These are phyloP conservation scores for Acrossocheilus fasciatus DNA, from an alignment of 2,797 vertebrate genomes.

Conservation along the genomic window DNA sequence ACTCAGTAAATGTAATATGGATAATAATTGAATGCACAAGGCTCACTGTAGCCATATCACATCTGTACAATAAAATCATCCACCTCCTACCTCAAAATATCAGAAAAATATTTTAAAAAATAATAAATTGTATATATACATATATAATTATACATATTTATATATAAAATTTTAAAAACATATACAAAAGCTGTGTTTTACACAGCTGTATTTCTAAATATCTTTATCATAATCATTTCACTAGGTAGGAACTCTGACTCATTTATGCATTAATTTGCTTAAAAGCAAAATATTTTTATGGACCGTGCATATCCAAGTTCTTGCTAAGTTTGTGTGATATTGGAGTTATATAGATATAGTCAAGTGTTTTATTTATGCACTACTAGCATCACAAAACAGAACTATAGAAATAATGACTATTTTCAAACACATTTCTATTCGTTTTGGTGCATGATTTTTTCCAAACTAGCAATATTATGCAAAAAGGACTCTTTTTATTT, in stretches of 20 bases:
- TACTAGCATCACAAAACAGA: neutral
- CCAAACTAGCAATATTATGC: neutral
- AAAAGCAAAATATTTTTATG: too few species aligned
- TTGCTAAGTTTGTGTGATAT: neutral
- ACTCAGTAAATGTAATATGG: neutral
- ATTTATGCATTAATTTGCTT: too few species aligned
- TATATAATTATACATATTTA: too few species aligned
- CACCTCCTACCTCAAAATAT: neutral
- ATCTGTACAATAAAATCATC: neutral
- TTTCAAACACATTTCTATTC: neutral
- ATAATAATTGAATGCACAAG: neutral
- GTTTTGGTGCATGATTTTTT: too few species aligned
- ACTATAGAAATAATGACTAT: too few species aligned
- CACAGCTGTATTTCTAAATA: too few species aligned
- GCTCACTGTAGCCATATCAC: neutral
- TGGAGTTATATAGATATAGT: neutral
- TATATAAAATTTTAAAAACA: too few species aligned
- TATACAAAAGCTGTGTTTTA: neutral
- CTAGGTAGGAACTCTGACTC: too few species aligned
- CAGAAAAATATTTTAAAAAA: neutral
- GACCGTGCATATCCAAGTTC: neutral
- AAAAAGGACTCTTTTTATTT: too few species aligned
- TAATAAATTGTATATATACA: too few species aligned
- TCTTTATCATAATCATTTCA: too few species aligned
- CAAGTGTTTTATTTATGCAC: neutral